These are phyloP conservation scores for Drosophila kohkoa DNA, from an alignment of 1,140 invertebrate genomes.

Conservation along the genomic window DNA sequence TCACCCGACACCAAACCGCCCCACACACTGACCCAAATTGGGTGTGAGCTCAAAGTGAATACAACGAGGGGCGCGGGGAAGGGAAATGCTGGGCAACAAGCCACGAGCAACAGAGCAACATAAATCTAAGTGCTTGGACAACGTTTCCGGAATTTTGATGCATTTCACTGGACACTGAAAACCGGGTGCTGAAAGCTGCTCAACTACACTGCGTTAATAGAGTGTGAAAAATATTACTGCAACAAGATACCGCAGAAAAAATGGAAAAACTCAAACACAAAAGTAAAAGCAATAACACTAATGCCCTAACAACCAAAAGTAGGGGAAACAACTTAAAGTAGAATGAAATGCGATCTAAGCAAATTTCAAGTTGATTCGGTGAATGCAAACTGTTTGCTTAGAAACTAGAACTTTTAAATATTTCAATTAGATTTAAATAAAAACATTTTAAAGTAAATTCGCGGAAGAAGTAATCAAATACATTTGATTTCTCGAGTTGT, in stretches of 20 bases:
- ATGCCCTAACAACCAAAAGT: background rate
- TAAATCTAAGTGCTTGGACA: slow-evolving; percentile 62
- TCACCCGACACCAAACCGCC: slow-evolving; percentile 55
- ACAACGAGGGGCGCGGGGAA: slow-evolving; percentile 5
- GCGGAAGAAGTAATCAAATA: background rate
- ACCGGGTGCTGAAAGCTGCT: slow-evolving; percentile 26
- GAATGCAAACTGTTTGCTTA: too few species aligned
- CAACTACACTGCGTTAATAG: slow-evolving; percentile 60
- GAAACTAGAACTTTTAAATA: too few species aligned
- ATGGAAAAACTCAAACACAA: background rate
- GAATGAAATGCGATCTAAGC: background rate
- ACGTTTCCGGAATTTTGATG: slow-evolving; percentile 75
- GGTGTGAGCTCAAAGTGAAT: slow-evolving; percentile 26
- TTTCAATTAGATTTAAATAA: too few species aligned
- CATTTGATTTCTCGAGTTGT: background rate
- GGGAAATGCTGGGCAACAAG: background rate
- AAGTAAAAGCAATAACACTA: background rate
- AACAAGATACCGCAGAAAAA: background rate
- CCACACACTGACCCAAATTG: slow-evolving; percentile 69
- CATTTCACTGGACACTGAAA: slow-evolving; percentile 52
- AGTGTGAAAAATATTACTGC: slow-evolving; percentile 69
- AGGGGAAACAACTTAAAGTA: background rate
- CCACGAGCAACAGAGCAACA: slow-evolving; percentile 30
- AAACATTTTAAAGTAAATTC: background rate
- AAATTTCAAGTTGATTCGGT: too few species aligned